Base-by-base conservation (phyloP, 1,140 invertebrate genomes). In the Oncopeltus fasciatus region DNA sequence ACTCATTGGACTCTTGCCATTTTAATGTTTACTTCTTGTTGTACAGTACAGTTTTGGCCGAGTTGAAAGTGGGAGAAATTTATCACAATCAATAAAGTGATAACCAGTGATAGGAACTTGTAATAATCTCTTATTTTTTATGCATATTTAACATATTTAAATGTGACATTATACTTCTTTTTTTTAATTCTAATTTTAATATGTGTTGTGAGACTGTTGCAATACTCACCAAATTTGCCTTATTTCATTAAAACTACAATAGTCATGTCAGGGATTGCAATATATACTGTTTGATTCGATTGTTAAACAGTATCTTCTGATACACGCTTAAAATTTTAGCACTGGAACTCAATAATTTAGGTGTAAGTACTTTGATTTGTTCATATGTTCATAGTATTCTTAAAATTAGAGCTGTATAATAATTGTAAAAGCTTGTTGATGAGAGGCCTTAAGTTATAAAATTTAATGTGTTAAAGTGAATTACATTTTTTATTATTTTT, bases 201-300 rank as follows among this genome's bases (percentile, higher is more conserved):
- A 29, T 33, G 27, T 38, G n/a, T 46, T 59, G 27, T 38, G 44
- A 59, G 62, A 63, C 62, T 63, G 62, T 63, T 63, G 43, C 46
- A 63, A 59, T 63, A 63, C 57, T 63, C 62, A 63, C 62, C 62
- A 49, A 59, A 33, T 63, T 63, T 63, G 62, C 62, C 62, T 63
- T 63, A 63, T 57, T 62, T 53, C 16, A 62, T 18, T 20, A 9
- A 24, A 8, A 3, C 16, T 33, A 31, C 56, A 16, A 31, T 16
- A 57, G 18, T 21, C 16, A 24, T n/a, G 9, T 57, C 26, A n/a
- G 26, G 56, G 28, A 38, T 20, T 57, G 5, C 18, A 33, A 33
- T 18, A 21, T 26, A 53, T 24, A 8, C 18, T 24, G 16, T 21
- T 53, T 53, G n/a, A n/a, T n/a, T n/a, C 31, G 20, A 33, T 33